Evolutionary conservation across 2,113 vertebrate species (phyloP), one percentile per base, ranked within the genome.

Genomic region (Bettongia penicillata): DNA sequence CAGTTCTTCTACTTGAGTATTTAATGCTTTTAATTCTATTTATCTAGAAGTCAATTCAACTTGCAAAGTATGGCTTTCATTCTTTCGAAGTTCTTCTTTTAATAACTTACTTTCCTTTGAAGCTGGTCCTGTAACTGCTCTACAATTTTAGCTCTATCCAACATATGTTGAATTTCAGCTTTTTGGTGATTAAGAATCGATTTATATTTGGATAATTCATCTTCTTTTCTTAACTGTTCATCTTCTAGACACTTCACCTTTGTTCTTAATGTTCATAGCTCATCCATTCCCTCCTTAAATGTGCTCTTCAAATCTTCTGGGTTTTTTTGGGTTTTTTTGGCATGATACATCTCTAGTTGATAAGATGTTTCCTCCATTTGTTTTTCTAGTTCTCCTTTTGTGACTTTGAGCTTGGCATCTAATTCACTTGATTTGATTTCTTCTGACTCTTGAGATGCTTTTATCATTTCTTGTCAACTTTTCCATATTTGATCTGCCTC

Each of bases 131-230:
- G 98, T 47, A 99, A 98, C 19, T 95, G 97, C 84, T 99, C 98
- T 95, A 99, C 97, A 94, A 98, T 98, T 89, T 99, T 99, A 90
- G 99, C 98, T 98, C 98, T 99, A 48, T 99, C 99, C 97, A 99
- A 98, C 97, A 99, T 99, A 89, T 98, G 99, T 96, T 99, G 99
- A 97, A 99, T 99, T 98, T 99, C 99, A n/a, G 99, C 97, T 97
- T 99, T 99, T 98, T 99, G 99, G 49, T 99, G 99, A 97, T 99
- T 99, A 98, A 99, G 99, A 95, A 99, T 99, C 99, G 99, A 99
- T 97, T 99, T 99, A 97, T 99, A 99, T 97, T 99, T 99, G 90
- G 98, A 99, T 95, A 99, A 98, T 97, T 99, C 99, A 91, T 99
- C 99, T 98, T 99, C 99, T 98, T 99, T 99, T 98, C 99, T 99